A percentile compares a stretch with the other conserved stretches of the same genome.
Evolutionary conservation across 2,888 invertebrate genomes (phyloP).

Genomic region (Metallyticus violacea): DNA sequence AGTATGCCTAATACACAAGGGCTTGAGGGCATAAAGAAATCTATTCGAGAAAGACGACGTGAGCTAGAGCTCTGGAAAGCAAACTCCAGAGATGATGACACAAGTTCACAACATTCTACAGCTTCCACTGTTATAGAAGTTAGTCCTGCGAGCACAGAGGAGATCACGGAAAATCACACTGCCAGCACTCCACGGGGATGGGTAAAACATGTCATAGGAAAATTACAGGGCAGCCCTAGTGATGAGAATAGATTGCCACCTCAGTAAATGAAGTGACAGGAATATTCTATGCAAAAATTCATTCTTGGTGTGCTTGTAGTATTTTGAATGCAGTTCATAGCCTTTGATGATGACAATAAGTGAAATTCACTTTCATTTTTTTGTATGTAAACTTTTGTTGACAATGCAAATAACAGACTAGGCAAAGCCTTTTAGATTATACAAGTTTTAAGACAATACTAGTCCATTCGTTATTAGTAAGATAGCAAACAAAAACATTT

Average conservation of each 20-base stretch:
- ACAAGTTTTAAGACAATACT: neutral
- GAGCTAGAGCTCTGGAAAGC: constrained; percentile 43
- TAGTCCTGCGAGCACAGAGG: constrained; percentile 36
- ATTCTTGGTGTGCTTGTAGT: too few species aligned
- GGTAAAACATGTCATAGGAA: constrained; percentile 72
- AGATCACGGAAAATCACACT: constrained; percentile 35
- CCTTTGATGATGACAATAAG: neutral
- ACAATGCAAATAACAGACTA: neutral
- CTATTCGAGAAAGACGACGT: constrained; percentile 42
- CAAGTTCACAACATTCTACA: constrained; percentile 46
- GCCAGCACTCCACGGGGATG: constrained; percentile 54
- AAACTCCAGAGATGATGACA: constrained; percentile 40
- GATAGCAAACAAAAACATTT: neutral
- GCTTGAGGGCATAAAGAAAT: constrained; percentile 39
- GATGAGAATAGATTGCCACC: neutral
- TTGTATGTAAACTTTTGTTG: neutral
- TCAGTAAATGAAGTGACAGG: neutral
- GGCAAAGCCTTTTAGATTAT: neutral
- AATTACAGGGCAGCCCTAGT: constrained; percentile 53
- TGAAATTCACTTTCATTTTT: neutral
- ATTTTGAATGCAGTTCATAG: too few species aligned
- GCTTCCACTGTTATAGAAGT: constrained; percentile 45
- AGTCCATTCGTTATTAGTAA: neutral
- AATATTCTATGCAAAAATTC: neutral
- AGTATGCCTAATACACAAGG: neutral